phyloP scores from a whole-genome alignment of 2,113 vertebrate genomes.

The Eclectus roratus region DNA sequence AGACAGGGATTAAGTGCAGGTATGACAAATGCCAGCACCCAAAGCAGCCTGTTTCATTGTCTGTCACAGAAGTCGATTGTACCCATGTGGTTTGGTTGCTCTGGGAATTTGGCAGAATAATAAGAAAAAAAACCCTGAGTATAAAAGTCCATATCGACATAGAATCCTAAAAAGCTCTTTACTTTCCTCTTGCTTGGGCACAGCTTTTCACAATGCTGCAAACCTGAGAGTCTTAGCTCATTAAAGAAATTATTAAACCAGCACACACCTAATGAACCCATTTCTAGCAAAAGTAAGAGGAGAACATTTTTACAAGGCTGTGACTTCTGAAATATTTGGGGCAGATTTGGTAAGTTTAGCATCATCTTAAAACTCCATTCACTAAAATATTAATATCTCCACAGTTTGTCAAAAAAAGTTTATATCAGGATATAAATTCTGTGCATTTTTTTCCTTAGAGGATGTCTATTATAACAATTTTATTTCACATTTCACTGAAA shows the following conservation, averaged over 20 bases:
- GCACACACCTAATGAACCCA: neutral
- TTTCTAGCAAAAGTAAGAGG: neutral
- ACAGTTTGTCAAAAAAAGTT: neutral
- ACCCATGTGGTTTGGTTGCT: neutral
- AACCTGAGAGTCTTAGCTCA: neutral
- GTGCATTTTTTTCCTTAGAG: neutral
- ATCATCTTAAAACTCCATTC: neutral
- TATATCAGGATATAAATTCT: neutral
- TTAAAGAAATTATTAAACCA: neutral
- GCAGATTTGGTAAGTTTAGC: neutral
- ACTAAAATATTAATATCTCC: neutral
- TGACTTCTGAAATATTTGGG: neutral
- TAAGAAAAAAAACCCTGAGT: neutral
- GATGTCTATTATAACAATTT: neutral
- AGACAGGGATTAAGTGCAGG: neutral
- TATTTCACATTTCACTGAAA: neutral
- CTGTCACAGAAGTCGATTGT: neutral
- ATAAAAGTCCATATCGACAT: neutral
- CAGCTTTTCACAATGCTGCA: neutral
- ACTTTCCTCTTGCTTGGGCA: neutral
- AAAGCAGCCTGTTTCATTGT: neutral
- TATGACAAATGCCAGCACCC: neutral
- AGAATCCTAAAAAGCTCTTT: neutral
- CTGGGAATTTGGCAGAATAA: neutral
- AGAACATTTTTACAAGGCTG: neutral